A percentile compares a stretch with the other conserved stretches of the same genome.
Evolutionary conservation across 2,888 invertebrate species (phyloP).

Genomic region (Dryadula phaetusa): DNA sequence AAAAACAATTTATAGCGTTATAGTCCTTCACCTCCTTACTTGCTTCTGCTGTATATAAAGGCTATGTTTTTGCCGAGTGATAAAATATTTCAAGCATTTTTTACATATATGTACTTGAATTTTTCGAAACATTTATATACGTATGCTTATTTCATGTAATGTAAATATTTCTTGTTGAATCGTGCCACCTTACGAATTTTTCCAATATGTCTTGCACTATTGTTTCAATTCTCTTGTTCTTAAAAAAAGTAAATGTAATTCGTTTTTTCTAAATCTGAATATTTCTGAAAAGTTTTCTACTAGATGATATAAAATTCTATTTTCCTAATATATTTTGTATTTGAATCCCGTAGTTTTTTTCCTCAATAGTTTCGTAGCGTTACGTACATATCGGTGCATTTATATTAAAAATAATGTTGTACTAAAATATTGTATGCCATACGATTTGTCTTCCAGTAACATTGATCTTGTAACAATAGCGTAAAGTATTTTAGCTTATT

Average conservation of each 20-base stretch:
- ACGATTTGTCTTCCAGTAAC: constrained; percentile 85
- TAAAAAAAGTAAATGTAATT: constrained; percentile 12
- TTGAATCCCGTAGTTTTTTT: constrained; percentile 71
- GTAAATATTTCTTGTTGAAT: constrained; percentile 46
- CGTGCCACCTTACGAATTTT: constrained; percentile 41
- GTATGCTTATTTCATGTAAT: constrained; percentile 42
- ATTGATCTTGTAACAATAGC: constrained; percentile 82
- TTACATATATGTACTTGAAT: constrained; percentile 57
- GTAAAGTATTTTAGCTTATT: constrained; percentile 82
- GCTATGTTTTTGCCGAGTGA: constrained; percentile 59
- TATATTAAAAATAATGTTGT: constrained; percentile 73
- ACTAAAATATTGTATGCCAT: constrained; percentile 82
- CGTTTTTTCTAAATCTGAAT: constrained; percentile 49
- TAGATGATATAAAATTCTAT: constrained; percentile 74
- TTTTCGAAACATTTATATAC: constrained; percentile 67
- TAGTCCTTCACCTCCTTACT: constrained; percentile 57
- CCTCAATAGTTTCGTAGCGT: constrained; percentile 77
- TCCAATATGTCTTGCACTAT: constrained; percentile 45
- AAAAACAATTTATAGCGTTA: constrained; percentile 22
- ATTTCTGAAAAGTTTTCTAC: constrained; percentile 74
- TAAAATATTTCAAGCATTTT: constrained; percentile 43
- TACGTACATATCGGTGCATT: constrained; percentile 79
- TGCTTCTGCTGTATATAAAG: constrained; percentile 65
- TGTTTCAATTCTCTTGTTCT: constrained; percentile 43
- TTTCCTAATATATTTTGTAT: constrained; percentile 81